Base-by-base conservation (phyloP, 2,888 invertebrate genomes). In the Deilephila elpenor region DNA sequence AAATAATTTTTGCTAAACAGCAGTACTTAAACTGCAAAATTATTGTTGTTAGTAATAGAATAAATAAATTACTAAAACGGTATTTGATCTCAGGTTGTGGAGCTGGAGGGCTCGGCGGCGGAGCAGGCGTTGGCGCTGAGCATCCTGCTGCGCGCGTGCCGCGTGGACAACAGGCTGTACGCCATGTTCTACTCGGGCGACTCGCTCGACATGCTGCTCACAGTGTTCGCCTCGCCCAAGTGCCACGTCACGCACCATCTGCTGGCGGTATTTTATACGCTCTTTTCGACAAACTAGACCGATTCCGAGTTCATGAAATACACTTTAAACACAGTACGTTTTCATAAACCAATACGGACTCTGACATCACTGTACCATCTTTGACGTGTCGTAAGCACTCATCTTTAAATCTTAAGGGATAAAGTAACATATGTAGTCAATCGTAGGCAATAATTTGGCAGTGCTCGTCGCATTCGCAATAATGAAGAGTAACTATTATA, bases 41-140 rank as follows among this genome's bases (percentile, higher is more conserved):
- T 32, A 32, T 32, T 32, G 32, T 32, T 32, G 3, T 32, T 37
- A n/a, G 37, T 37, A 37, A 37, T 37, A 37, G 6, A 37, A 5
- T 5, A 37, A 3, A 17, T 53, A 53, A 51, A 5, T 51, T 14
- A 51, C 19, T 19, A 56, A 56, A 19, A 5, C n/a, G 5, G 7
- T n/a, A 5, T 34, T 34, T 6, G 0, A 17, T 67, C 14, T 5
- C 75, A 96, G 96, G 95, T 96, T 75, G 96, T 97, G 29, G 97
- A 97, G 83, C 85, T 96, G 25, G 93, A 95, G 7, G 95, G 95
- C 17, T 91, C 87, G 7, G 95, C 96, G 6, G 92, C 91, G 72
- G 95, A 96, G 71, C 97, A 97, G 86, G 96, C 96, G 2, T 80
- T 90, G 77, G 96, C 96, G 1, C 88, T 97, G 75, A 93, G 95